phyloP scores from a whole-genome alignment of 2,113 vertebrate species.

The Bostrychus sinensis region DNA sequence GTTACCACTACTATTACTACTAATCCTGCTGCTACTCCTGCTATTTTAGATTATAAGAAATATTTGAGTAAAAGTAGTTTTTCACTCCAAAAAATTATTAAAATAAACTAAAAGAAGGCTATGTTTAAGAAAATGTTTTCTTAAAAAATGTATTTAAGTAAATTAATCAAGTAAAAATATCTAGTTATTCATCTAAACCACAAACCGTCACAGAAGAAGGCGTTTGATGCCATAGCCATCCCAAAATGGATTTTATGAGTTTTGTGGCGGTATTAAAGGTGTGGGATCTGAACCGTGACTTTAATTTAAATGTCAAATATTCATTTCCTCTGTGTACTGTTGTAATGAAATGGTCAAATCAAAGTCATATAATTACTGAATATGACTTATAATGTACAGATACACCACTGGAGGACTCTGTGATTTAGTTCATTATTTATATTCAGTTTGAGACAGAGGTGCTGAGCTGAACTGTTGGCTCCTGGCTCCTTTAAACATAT shows the following conservation, averaged over 20 bases:
- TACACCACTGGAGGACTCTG: constrained; percentile 33
- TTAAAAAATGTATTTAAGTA: too few relatives aligned
- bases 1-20: too few relatives aligned
- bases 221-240: constrained; percentile 1
- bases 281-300: constrained; percentile 35
- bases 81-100: too few relatives aligned
- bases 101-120: too few relatives aligned
- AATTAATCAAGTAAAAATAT: too few relatives aligned
- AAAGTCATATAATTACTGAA: constrained; percentile 39
- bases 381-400: too few relatives aligned
- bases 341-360: constrained; percentile 38
- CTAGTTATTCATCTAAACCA: too few relatives aligned
- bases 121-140: too few relatives aligned
- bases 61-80: too few relatives aligned
- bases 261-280: constrained; percentile 29
- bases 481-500: constrained; percentile 36
- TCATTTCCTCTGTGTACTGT: constrained; percentile 46
- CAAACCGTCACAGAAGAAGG: too few relatives aligned
- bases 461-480: constrained; percentile 45
- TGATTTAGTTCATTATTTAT: constrained; percentile 52
- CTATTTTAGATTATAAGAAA: too few relatives aligned
- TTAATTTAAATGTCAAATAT: constrained; percentile 39
- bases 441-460: constrained; percentile 39
- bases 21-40: too few relatives aligned
- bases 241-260: constrained; percentile 17